Evolutionary conservation across 2,113 vertebrate genomes (phyloP).

Genomic region (Corythaeola cristata): DNA sequence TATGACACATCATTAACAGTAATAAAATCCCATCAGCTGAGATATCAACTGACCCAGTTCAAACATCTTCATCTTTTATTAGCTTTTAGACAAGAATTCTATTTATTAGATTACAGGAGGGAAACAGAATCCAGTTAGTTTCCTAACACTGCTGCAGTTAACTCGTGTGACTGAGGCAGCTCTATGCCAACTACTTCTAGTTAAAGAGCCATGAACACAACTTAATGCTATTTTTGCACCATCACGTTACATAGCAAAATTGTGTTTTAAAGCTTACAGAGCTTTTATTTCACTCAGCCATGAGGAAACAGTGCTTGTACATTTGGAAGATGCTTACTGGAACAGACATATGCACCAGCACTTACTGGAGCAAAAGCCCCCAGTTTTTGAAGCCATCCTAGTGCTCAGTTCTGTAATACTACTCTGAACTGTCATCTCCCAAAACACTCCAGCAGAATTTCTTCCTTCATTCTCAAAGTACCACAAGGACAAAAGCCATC

Average conservation of each 20-base stretch:
- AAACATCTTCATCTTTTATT: not conserved
- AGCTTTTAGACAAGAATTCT: not conserved
- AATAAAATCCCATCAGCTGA: not conserved
- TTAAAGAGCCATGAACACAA: not conserved
- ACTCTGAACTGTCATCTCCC: not conserved
- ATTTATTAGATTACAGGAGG: not conserved
- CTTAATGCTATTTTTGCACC: not conserved
- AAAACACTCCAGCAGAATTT: not conserved
- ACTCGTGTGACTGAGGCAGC: not conserved
- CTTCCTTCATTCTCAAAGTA: not conserved
- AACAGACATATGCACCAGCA: not conserved
- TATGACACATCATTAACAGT: not conserved
- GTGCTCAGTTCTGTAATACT: not conserved
- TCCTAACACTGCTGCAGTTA: not conserved
- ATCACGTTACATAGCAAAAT: fast-evolving
- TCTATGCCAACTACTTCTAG: not conserved
- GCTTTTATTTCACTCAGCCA: conserved; percentile 21
- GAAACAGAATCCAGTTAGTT: not conserved
- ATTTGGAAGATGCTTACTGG: not conserved
- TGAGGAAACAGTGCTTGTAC: not conserved
- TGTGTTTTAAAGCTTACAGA: not conserved
- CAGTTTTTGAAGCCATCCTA: not conserved
- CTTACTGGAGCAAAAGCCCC: not conserved
- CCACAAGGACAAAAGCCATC: not conserved
- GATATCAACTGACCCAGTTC: not conserved